Evolutionary conservation across 2,797 vertebrate genomes (phyloP).

Genomic region (Sylvia borin): DNA sequence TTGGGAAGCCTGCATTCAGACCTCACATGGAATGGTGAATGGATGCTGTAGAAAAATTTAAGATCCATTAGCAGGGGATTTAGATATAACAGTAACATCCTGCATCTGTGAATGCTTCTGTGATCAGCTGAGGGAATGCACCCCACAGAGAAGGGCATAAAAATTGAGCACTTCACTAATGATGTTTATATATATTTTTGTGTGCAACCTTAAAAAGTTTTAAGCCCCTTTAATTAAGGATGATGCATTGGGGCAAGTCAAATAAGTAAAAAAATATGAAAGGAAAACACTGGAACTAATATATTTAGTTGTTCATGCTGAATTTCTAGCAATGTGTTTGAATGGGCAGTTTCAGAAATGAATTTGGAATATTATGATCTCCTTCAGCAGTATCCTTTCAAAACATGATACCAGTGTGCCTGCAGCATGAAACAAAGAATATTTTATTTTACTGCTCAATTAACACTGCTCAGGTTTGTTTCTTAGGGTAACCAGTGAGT

Average conservation of each 20-base stretch:
- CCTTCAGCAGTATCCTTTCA: neutral
- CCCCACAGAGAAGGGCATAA: conserved; percentile 3
- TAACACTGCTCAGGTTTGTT: neutral
- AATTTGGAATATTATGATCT: neutral
- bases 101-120: neutral
- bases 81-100: neutral
- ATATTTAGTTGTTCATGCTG: neutral
- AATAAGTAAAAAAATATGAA: neutral
- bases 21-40: neutral
- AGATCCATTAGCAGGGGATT: neutral
- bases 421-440: neutral
- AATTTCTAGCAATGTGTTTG: neutral
- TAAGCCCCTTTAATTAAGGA: neutral
- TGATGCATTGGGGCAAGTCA: neutral
- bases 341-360: neutral
- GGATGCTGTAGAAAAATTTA: neutral
- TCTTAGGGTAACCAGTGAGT: neutral
- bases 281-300: neutral
- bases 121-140: neutral
- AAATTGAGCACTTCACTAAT: neutral
- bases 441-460: neutral
- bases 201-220: neutral
- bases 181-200: neutral
- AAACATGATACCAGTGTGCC: neutral
- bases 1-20: neutral